Evolutionary conservation across 2,113 vertebrate genomes (phyloP), one percentile per base, ranked within the genome.

Genomic region (Mirza zaza): DNA sequence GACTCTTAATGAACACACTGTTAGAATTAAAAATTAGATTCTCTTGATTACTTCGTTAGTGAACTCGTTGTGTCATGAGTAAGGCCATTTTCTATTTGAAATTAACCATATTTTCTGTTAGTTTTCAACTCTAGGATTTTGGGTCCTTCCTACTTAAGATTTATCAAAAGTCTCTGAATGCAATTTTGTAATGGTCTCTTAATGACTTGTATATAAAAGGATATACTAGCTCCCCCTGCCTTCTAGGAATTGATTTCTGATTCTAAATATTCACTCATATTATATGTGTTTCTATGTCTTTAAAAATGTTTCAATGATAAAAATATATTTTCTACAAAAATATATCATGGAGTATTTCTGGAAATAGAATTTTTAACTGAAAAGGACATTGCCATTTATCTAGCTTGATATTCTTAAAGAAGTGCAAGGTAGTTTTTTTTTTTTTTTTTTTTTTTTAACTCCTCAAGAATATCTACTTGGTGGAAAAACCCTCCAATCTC

Each of bases 81-180:
- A 48, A 95, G 7, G 12, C 8, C 34, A 23, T 76, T 93, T 95
- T 87, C 48, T 84, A 36, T 82, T 88, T 85, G 65, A 76, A 95
- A 71, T 71, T 77, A 87, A 85, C 17, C n/a, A 13, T 63, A n/a
- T 61, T 94, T 86, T 90, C 39, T 89, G 13, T 36, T 55, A 25
- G 29, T 11, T 75, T 93, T 95, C 65, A 48, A 52, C 50, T 45
- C 20, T 59, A 82, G 39, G 50, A 83, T 34, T 85, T 87, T 85
- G 48, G 20, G 61, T 68, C 23, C 32, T 96, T 81, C 36, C n/a
- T 25, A 5, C 5, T 32, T 75, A 32, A 87, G 20, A 45, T 57
- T 80, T 82, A 34, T 52, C 39, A 32, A 63, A 63, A 67, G 25
- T 63, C 32, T 86, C 21, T 17, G 29, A 45, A 25, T 39, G 1